These are phyloP conservation scores for Drosophila saltans DNA, from an alignment of 1,140 invertebrate species.

Conservation along the genomic window DNA sequence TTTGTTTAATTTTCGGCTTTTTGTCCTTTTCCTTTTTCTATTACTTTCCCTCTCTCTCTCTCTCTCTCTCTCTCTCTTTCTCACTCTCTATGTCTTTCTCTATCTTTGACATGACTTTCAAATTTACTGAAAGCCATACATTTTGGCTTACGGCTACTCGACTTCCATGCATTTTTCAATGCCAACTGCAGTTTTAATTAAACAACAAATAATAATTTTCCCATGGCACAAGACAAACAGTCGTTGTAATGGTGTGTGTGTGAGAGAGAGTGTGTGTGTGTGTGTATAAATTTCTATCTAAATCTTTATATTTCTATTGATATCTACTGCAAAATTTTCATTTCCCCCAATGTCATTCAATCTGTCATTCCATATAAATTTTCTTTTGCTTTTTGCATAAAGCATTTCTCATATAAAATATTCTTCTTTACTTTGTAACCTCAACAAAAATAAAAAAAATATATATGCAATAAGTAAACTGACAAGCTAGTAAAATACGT, in stretches of 20 bases:
- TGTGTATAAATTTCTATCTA: neutral
- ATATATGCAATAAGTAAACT: neutral
- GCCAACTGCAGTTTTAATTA: constrained; percentile 79
- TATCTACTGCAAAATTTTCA: constrained; percentile 8
- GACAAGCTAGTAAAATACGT: neutral
- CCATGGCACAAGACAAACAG: neutral
- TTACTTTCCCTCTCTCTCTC: constrained; percentile 38
- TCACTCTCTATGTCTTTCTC: constrained; percentile 10
- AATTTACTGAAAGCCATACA: constrained; percentile 33
- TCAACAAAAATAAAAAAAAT: neutral
- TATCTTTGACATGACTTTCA: constrained; percentile 15
- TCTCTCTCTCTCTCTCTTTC: constrained; percentile 34
- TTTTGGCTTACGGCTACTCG: constrained; percentile 33
- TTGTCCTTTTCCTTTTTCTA: constrained; percentile 29
- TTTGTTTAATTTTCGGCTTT: constrained; percentile 41
- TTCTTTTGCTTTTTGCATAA: neutral
- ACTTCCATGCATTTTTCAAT: constrained; percentile 65
- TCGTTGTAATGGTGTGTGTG: neutral
- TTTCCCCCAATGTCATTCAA: constrained; percentile 17
- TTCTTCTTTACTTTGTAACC: neutral
- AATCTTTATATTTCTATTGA: constrained; percentile 12
- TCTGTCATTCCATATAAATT: constrained; percentile 2
- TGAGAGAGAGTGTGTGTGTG: neutral
- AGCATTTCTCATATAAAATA: neutral
- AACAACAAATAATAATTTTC: constrained; percentile 69